phyloP scores from a whole-genome alignment of 2,888 invertebrate genomes.

The Eutolmus rufibarbis region DNA sequence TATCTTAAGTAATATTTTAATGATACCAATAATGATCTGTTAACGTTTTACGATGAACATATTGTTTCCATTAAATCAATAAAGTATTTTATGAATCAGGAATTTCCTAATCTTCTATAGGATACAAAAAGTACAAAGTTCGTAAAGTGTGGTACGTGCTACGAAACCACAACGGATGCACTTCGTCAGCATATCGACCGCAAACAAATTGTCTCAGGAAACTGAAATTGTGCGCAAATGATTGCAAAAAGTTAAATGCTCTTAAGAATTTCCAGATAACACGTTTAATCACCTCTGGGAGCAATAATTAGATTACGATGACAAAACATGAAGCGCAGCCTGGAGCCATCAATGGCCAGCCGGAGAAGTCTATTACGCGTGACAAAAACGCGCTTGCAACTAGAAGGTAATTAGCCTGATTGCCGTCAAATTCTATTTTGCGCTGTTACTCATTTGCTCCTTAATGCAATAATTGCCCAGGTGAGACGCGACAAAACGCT shows the following conservation, averaged over 20 bases:
- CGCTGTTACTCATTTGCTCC: background rate
- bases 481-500: background rate
- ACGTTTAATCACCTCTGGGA: background rate
- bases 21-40: no score
- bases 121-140: background rate
- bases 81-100: no score
- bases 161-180: background rate
- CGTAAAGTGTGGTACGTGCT: background rate
- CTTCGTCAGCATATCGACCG: background rate
- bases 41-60: no score
- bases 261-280: background rate
- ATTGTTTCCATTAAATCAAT: no score
- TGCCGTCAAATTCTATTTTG: background rate
- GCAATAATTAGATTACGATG: background rate
- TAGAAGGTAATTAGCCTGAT: constrained; percentile 4
- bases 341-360: background rate
- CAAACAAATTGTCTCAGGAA: background rate
- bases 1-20: no score
- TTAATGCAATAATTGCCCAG: background rate
- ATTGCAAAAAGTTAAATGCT: background rate
- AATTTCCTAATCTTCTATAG: background rate
- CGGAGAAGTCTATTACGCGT: background rate
- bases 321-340: background rate
- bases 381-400: background rate
- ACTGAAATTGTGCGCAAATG: background rate